phyloP scores from a whole-genome alignment of 1,140 invertebrate species.

The Anastrepha obliqua region DNA sequence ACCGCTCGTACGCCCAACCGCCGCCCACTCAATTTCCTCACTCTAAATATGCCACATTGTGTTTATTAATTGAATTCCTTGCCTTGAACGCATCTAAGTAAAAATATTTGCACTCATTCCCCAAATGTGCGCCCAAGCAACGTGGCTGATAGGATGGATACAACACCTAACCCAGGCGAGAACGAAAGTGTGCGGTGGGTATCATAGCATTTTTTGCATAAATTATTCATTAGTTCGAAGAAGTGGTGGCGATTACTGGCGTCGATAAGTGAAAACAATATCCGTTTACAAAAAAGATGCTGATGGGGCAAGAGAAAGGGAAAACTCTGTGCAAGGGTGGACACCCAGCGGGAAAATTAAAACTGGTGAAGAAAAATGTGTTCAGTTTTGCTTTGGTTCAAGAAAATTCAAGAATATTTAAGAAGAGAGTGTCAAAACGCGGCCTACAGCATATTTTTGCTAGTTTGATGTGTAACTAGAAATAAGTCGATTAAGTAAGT shows the following conservation, averaged over 20 bases:
- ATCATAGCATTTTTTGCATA: slow-evolving; percentile 14
- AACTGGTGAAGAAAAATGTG: no score
- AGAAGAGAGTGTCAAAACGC: no score
- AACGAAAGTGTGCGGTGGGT: not conserved
- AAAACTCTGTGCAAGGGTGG: not conserved
- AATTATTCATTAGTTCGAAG: slow-evolving; percentile 17
- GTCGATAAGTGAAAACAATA: slow-evolving; percentile 31
- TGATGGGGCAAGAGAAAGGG: not conserved
- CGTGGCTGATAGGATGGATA: not conserved
- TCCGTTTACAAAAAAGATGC: not conserved
- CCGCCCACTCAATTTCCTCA: not conserved
- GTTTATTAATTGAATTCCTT: slow-evolving; percentile 39
- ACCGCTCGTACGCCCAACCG: not conserved
- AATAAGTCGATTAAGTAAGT: no score
- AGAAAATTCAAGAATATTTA: no score
- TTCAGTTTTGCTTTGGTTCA: no score
- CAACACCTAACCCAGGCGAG: not conserved
- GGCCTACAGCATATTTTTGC: no score
- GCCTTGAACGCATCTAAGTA: not conserved
- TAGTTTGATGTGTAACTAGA: no score
- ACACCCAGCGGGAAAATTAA: no score
- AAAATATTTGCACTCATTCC: slow-evolving; percentile 17
- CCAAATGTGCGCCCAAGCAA: not conserved
- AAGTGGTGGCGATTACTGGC: not conserved
- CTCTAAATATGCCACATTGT: slow-evolving; percentile 7